phyloP scores from a whole-genome alignment of 2,797 vertebrate genomes.

The Epinephelus coioides region DNA sequence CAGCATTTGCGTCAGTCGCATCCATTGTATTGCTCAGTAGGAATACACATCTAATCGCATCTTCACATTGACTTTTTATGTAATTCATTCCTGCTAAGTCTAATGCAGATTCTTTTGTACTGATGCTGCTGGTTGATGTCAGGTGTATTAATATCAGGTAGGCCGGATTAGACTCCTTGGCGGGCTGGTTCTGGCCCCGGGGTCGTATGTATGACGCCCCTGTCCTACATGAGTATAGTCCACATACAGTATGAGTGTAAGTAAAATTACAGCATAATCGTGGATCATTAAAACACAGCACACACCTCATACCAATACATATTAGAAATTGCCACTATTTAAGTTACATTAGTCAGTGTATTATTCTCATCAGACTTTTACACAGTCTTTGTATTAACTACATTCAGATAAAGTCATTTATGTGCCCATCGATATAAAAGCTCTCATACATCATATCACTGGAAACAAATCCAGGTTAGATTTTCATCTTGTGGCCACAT shows the following conservation, averaged over 20 bases:
- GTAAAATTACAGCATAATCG: constrained; percentile 25
- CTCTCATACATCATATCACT: constrained; percentile 41
- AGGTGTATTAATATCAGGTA: too few relatives aligned
- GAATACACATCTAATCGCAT: too few relatives aligned
- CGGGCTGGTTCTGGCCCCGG: too few relatives aligned
- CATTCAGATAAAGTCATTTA: constrained; percentile 11
- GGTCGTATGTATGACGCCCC: too few relatives aligned
- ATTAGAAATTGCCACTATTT: constrained; percentile 17
- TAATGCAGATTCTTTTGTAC: too few relatives aligned
- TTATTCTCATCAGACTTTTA: constrained; percentile 9
- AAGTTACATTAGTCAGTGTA: constrained; percentile 13
- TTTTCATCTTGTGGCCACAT: constrained; percentile 49
- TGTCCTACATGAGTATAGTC: not conserved
- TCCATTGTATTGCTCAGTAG: too few relatives aligned
- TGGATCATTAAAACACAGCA: constrained; percentile 23
- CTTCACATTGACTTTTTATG: too few relatives aligned
- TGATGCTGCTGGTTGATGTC: too few relatives aligned
- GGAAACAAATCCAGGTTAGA: constrained; percentile 32
- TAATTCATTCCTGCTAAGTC: too few relatives aligned
- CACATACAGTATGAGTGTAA: not conserved
- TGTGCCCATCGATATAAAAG: constrained; percentile 39
- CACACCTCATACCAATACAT: not conserved
- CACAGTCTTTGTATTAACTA: constrained; percentile 19
- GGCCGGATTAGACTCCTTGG: too few relatives aligned
- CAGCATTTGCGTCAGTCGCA: too few relatives aligned